Conservation (phyloP, 2,113 vertebrate species). For the Albula glossodonta region DNA sequence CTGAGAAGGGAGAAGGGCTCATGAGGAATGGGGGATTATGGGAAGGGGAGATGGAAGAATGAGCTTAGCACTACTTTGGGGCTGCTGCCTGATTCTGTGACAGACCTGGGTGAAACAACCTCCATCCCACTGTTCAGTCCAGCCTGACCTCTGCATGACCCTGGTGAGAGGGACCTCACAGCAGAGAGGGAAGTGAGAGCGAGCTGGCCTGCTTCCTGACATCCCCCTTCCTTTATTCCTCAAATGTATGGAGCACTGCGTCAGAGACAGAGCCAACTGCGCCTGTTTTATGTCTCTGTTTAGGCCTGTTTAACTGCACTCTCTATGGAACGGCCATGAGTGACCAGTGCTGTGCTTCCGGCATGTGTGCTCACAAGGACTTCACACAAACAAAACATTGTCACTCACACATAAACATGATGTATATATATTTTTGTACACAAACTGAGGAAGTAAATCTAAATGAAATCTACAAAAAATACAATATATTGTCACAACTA, state of each 20-base stretch:
- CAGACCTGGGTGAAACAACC: slow-evolving; percentile 2
- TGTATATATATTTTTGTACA: not conserved
- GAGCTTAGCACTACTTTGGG: not conserved
- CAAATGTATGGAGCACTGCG: not conserved
- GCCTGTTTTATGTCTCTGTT: not conserved
- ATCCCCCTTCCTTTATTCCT: not conserved
- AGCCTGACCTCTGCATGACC: not conserved
- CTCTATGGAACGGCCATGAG: not conserved
- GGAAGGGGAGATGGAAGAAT: not conserved
- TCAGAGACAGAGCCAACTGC: not conserved
- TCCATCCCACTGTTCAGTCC: not conserved
- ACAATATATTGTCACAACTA: not conserved
- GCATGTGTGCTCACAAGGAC: not conserved
- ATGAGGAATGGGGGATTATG: slow-evolving; percentile 3
- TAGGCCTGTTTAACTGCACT: not conserved
- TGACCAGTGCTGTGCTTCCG: not conserved
- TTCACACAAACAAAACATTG: not conserved
- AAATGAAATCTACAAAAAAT: slow-evolving; percentile 12
- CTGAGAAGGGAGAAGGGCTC: not conserved
- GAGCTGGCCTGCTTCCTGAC: not conserved
- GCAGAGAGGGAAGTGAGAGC: not conserved
- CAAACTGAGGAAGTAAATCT: not conserved
- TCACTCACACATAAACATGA: not conserved
- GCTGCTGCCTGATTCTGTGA: slow-evolving; percentile 17
- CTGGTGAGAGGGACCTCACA: not conserved